Percentiles rank a stretch among this genome's conserved stretches.
phyloP scores from a whole-genome alignment of 2,797 vertebrate genomes.

The Anguilla marmorata region DNA sequence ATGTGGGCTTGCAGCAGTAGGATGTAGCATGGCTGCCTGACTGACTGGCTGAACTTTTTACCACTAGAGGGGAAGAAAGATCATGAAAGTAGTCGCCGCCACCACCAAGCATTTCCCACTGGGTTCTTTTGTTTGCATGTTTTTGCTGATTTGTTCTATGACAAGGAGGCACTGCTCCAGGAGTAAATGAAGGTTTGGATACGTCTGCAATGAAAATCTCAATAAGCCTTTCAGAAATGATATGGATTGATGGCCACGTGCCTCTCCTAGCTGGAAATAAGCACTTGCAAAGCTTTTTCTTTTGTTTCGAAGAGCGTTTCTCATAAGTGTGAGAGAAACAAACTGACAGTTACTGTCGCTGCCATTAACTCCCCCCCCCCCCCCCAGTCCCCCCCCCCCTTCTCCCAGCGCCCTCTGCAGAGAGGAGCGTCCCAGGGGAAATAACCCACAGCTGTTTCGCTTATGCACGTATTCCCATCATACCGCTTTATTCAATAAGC shows the following conservation, averaged over 20 bases:
- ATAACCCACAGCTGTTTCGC: background rate
- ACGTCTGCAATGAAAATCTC: background rate
- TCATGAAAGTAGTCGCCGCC: background rate
- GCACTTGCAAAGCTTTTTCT: background rate
- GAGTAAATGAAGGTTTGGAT: background rate
- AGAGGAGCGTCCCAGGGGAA: background rate
- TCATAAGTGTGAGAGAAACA: background rate
- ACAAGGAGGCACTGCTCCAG: background rate
- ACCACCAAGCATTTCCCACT: background rate
- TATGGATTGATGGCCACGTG: background rate
- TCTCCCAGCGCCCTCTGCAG: too few relatives aligned
- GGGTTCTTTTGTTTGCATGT: background rate
- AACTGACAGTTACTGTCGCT: background rate
- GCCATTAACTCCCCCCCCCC: background rate
- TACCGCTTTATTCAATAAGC: background rate
- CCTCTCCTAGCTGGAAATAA: background rate
- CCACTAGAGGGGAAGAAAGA: background rate
- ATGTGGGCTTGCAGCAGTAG: background rate
- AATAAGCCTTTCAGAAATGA: slow-evolving; percentile 1
- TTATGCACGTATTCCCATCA: background rate
- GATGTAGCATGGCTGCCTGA: background rate
- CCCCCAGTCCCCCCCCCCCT: background rate
- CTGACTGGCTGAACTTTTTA: background rate
- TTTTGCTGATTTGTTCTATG: background rate
- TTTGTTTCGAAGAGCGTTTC: background rate